Evolutionary conservation across 1,140 invertebrate genomes (phyloP).

Genomic region (Ericerus pela): DNA sequence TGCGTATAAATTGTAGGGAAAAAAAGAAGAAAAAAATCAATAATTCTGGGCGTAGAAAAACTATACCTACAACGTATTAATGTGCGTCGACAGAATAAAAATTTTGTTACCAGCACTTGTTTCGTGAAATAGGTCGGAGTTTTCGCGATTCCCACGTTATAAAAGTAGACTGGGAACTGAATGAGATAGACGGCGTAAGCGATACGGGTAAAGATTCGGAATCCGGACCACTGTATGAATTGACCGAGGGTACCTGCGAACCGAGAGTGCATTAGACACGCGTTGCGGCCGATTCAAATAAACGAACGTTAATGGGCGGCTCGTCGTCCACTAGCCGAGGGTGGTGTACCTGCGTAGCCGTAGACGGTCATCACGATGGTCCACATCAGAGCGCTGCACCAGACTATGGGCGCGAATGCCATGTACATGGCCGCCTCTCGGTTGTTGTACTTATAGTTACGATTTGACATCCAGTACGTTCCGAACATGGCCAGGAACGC

Average conservation of each 20-base stretch:
- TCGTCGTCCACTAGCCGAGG: too few relatives aligned
- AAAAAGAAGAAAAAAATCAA: background rate
- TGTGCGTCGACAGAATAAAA: too few relatives aligned
- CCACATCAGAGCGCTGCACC: constrained; percentile 52
- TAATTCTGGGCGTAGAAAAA: too few relatives aligned
- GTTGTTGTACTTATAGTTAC: constrained; percentile 45
- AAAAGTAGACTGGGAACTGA: constrained; percentile 52
- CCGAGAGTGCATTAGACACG: background rate
- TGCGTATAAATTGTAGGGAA: background rate
- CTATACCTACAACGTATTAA: too few relatives aligned
- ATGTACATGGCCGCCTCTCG: constrained; percentile 50
- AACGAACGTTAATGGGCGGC: too few relatives aligned
- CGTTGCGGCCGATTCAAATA: background rate
- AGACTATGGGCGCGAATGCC: constrained; percentile 52
- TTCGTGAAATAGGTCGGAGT: constrained; percentile 35
- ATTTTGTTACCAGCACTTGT: constrained; percentile 22
- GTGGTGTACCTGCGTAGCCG: constrained; percentile 33
- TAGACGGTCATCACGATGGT: constrained; percentile 44
- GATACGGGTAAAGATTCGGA: constrained; percentile 42
- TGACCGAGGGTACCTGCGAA: background rate
- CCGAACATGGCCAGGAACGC: background rate
- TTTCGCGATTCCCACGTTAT: constrained; percentile 42
- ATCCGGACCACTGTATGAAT: constrained; percentile 42
- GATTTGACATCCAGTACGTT: constrained; percentile 5
- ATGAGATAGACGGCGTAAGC: constrained; percentile 50